These are phyloP conservation scores for Barnardius zonarius DNA, from an alignment of 2,113 vertebrate species.

Conservation along the genomic window DNA sequence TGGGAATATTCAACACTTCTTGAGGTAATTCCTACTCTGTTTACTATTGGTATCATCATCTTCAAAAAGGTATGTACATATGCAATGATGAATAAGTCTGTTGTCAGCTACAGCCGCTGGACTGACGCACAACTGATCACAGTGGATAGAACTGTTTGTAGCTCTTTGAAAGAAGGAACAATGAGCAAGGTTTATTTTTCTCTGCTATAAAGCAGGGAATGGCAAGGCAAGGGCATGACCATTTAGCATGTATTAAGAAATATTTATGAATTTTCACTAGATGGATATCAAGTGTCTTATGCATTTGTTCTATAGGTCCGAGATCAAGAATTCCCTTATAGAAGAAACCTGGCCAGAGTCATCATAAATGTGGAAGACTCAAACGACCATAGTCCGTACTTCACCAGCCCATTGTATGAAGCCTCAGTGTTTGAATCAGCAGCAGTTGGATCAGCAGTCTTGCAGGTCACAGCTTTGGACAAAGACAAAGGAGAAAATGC, in stretches of 20 bases:
- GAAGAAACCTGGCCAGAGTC: constrained; percentile 90
- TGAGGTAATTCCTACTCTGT: not conserved
- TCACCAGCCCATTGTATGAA: constrained; percentile 90
- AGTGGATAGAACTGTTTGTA: not conserved
- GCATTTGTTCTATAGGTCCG: constrained; percentile 81
- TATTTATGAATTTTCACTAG: not conserved
- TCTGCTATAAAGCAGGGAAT: not conserved
- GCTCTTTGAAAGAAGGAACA: not conserved
- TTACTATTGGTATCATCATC: not conserved
- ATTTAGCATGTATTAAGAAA: not conserved
- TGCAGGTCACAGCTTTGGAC: constrained; percentile 93
- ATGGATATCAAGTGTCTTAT: not conserved
- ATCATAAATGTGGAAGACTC: constrained; percentile 91
- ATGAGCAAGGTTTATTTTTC: not conserved
- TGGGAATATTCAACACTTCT: not conserved
- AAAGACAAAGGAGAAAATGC: constrained; percentile 96
- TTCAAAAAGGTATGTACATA: not conserved
- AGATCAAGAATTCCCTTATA: constrained; percentile 96
- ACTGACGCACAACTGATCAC: not conserved
- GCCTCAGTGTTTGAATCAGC: constrained; percentile 93
- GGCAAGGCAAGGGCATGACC: not conserved
- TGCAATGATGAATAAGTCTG: not conserved
- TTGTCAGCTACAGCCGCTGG: not conserved
- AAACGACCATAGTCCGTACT: constrained; percentile 93
- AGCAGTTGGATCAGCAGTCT: constrained; percentile 91